phyloP scores from a whole-genome alignment of 2,113 vertebrate species.

The Pedionomus torquatus region DNA sequence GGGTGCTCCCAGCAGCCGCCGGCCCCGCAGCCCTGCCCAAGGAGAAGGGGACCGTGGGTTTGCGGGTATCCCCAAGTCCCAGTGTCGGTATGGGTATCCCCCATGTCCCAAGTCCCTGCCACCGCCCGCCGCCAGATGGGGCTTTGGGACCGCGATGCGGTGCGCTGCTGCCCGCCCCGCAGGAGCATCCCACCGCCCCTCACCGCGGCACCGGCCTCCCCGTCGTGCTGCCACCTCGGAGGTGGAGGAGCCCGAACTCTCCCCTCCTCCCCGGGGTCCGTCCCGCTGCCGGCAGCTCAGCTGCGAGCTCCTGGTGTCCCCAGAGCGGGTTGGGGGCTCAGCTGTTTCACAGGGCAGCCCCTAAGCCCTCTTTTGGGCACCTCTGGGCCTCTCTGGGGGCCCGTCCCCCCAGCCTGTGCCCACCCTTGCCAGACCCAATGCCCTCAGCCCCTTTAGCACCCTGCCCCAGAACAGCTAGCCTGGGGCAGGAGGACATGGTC shows the following conservation, averaged over 20 bases:
- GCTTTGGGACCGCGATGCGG: neutral
- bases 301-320: rapidly evolving
- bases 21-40: neutral
- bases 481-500: too few relatives aligned
- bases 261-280: neutral
- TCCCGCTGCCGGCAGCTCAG: neutral
- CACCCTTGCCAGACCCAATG: rapidly evolving
- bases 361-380: neutral
- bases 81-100: too few relatives aligned
- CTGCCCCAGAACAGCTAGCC: neutral
- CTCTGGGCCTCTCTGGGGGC: too few relatives aligned
- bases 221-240: neutral
- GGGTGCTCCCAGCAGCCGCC: neutral
- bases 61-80: neutral
- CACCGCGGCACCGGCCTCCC: neutral
- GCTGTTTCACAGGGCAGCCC: neutral
- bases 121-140: neutral
- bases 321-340: too few relatives aligned
- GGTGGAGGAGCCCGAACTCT: neutral
- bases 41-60: too few relatives aligned
- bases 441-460: neutral
- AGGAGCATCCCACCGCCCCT: neutral
- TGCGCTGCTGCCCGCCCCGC: neutral
- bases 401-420: neutral
- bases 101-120: too few relatives aligned